A percentile compares a stretch with the other conserved stretches of the same genome.
phyloP scores from a whole-genome alignment of 1,140 invertebrate species.

The Thaumatotibia leucotreta region DNA sequence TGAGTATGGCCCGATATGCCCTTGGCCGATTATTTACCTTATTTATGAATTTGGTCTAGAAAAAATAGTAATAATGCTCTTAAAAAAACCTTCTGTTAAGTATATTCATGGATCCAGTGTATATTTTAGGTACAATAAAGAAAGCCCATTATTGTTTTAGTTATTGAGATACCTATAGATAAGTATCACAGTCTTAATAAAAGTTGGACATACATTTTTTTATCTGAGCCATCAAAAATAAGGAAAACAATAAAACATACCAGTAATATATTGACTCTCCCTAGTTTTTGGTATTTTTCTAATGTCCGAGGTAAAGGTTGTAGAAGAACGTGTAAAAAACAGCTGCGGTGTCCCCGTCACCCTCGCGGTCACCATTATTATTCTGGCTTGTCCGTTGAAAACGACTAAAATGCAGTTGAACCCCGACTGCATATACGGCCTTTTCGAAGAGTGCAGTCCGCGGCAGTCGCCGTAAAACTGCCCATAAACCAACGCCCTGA shows the following conservation, averaged over 20 bases:
- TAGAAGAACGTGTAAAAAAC: constrained; percentile 69
- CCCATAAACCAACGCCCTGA: constrained; percentile 47
- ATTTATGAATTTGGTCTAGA: no score
- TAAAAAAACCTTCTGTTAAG: no score
- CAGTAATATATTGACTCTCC: constrained; percentile 21
- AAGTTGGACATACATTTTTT: no score
- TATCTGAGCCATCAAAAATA: neutral
- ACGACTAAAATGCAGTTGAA: neutral
- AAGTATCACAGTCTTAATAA: no score
- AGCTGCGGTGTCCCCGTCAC: constrained; percentile 55
- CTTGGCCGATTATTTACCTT: no score
- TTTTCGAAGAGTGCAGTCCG: constrained; percentile 14
- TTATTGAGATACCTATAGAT: no score
- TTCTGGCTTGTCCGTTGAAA: neutral
- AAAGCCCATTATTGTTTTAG: no score
- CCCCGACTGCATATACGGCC: neutral
- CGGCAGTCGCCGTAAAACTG: constrained; percentile 54
- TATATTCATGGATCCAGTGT: no score
- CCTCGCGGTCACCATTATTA: constrained; percentile 59
- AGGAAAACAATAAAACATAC: neutral
- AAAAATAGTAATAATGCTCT: no score
- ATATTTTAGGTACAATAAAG: no score
- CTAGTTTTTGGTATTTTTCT: constrained; percentile 25
- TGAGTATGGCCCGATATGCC: no score
- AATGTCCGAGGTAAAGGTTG: constrained; percentile 41